Base-by-base conservation (phyloP, 2,797 vertebrate species). In the Onychomys leucogaster region DNA sequence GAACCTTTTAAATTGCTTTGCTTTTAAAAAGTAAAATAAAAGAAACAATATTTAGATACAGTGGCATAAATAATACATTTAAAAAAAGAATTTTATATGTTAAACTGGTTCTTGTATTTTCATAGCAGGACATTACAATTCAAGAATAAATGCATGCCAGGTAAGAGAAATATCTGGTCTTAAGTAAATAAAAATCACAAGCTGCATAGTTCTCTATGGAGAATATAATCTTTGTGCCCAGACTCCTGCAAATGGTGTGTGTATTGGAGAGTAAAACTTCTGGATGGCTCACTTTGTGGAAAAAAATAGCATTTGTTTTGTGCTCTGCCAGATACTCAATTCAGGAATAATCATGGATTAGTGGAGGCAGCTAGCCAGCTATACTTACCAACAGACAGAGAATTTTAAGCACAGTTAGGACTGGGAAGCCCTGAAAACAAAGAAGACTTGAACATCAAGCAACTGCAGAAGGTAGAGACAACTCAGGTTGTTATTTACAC, bases 271-370 rank as follows among this genome's bases (percentile, higher is more conserved):
- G 85, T 16, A 41, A 84, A 85, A 89, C 13, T 92, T 92, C 78
- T 91, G 92, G 97, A 97, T 97, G 96, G 88, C 27, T 97, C 94
- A 96, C n/a, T 91, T 93, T 92, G 89, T 98, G 94, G 95, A 37
- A 98, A 98, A 95, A 95, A 97, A n/a, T n/a, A 97, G 89, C 98
- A 97, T 98, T 98, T 98, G 96, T 97, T 98, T 97, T 97, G 95
- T n/a, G 63, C 96, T 98, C 97, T 98, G 97, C 96, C 98, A 98
- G 93, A 96, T 98, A 98, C 94, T 98, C 93, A 98, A 87, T 97
- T 98, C 97, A 92, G 89, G 52, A 94, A 84, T 98, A 97, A 98
- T 98, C 98, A 98, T 91, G 96, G 98, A 98, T 98, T 98, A 97
- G 52, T 89, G 84, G 78, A 96, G 91, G 73, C 92, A 96, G 69